Evolutionary conservation across 2,797 vertebrate species (phyloP).

Genomic region (Anas acuta): DNA sequence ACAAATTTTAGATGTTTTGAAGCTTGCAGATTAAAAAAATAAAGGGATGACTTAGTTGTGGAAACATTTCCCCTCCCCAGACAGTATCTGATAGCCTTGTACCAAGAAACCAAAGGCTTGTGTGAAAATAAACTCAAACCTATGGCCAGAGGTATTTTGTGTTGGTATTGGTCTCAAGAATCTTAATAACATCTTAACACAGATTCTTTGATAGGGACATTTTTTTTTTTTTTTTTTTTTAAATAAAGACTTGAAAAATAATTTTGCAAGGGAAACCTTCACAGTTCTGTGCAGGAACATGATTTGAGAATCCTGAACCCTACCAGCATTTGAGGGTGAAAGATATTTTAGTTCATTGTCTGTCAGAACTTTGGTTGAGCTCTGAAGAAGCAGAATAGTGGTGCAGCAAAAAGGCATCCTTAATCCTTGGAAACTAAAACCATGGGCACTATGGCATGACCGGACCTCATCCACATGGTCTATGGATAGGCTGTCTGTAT

Average conservation of each 20-base stretch:
- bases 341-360: not conserved
- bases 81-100: not conserved
- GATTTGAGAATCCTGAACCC: not conserved
- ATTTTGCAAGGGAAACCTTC: not conserved
- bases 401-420: not conserved
- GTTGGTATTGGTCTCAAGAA: not conserved
- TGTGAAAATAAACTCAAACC: not conserved
- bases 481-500: not conserved
- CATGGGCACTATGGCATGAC: not conserved
- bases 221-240: too few relatives aligned
- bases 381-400: not conserved
- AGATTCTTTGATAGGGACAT: not conserved
- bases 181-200: not conserved
- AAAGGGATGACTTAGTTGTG: constrained; percentile 1
- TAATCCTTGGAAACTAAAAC: not conserved
- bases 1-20: constrained; percentile 34
- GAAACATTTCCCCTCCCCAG: not conserved
- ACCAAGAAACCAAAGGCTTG: not conserved
- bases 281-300: not conserved
- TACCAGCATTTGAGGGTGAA: not conserved
- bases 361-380: not conserved
- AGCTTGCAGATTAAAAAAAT: constrained; percentile 17
- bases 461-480: not conserved
- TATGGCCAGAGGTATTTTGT: not conserved
- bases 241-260: not conserved